phyloP scores from a whole-genome alignment of 1,140 invertebrate genomes.

The Heliconius himera region DNA sequence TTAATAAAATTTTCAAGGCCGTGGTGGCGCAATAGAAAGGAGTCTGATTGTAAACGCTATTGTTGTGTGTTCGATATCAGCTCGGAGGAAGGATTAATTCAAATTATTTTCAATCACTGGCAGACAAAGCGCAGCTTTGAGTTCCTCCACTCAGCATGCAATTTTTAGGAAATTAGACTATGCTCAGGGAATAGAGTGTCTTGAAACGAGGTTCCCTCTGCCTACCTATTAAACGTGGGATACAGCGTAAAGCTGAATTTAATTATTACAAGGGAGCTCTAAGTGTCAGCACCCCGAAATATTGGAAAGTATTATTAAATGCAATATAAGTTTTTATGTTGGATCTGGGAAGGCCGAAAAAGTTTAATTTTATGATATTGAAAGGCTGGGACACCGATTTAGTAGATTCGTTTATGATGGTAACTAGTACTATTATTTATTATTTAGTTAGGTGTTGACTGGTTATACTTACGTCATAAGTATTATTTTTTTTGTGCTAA shows the following conservation, averaged over 20 bases:
- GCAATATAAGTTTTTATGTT: constrained; percentile 13
- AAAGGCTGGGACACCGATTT: background rate
- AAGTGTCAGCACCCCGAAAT: background rate
- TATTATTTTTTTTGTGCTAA: no score
- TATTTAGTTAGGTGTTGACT: no score
- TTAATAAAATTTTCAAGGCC: background rate
- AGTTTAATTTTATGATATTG: constrained; percentile 1
- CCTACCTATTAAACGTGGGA: no score
- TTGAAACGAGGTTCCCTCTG: background rate
- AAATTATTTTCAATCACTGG: background rate
- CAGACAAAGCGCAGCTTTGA: background rate
- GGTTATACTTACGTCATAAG: no score
- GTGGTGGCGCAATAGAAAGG: background rate
- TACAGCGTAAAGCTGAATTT: background rate
- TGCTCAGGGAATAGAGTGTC: background rate
- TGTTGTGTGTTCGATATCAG: background rate
- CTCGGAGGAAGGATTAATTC: background rate
- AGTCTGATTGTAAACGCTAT: background rate
- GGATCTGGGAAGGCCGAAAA: background rate
- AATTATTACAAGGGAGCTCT: constrained; percentile 7
- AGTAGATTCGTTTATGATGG: background rate
- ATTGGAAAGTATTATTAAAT: constrained; percentile 13
- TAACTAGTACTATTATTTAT: background rate
- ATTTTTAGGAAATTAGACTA: background rate
- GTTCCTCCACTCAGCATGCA: background rate